These are phyloP conservation scores for Hylyphantes graminicola DNA, from an alignment of 1,140 invertebrate species.

Conservation along the genomic window DNA sequence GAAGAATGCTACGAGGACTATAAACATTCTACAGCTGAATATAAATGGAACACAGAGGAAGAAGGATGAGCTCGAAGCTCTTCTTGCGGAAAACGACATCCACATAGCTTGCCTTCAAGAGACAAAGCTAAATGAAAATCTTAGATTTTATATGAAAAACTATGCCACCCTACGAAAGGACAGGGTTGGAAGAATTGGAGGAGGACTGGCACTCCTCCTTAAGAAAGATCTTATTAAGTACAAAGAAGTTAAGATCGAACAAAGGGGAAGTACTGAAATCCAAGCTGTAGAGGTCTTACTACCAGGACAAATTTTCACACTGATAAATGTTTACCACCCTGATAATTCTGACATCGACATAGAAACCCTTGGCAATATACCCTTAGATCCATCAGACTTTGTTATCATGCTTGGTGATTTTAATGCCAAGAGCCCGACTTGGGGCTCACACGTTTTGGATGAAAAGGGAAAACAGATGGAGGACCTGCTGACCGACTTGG, in stretches of 20 bases:
- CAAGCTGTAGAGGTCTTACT: not conserved
- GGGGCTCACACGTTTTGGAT: not conserved
- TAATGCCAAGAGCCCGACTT: not conserved
- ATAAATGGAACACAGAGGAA: constrained; percentile 11
- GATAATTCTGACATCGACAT: constrained; percentile 16
- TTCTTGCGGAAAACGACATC: not conserved
- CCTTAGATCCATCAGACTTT: not conserved
- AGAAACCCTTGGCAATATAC: not conserved
- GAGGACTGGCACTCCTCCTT: not conserved
- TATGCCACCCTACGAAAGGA: not conserved
- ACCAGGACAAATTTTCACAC: not conserved
- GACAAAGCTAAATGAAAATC: not conserved
- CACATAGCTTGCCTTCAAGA: not conserved
- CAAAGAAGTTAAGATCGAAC: not conserved
- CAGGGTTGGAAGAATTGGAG: not conserved
- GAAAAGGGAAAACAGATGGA: constrained; percentile 4
- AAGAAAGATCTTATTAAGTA: not conserved
- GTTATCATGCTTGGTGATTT: not conserved
- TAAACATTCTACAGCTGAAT: constrained; percentile 5
- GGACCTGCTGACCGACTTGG: constrained; percentile 4
- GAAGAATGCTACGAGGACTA: constrained; percentile 3
- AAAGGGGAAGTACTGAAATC: not conserved
- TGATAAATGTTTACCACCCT: constrained; percentile 16
- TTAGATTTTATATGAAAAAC: not conserved
- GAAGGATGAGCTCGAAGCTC: not conserved